Conservation (phyloP, 2,797 vertebrate genomes). For the Antrozous pallidus region DNA sequence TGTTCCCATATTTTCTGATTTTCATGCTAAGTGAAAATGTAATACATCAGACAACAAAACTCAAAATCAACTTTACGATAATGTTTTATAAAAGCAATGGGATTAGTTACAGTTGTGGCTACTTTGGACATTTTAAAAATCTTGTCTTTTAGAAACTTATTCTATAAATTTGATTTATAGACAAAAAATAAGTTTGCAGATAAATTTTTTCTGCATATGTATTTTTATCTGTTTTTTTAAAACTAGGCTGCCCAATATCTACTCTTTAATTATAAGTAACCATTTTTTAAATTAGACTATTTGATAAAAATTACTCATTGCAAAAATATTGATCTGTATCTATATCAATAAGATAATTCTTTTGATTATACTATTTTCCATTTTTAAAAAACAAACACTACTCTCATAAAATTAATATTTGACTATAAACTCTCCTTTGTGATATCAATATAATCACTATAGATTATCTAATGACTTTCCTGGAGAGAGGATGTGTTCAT, state of each 20-base stretch:
- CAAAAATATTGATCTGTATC: not conserved
- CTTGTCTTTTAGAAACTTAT: conserved; percentile 56
- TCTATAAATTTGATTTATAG: conserved; percentile 36
- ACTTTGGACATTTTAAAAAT: conserved; percentile 38
- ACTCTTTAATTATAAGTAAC: conserved; percentile 22
- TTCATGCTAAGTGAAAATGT: conserved; percentile 60
- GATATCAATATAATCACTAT: not conserved
- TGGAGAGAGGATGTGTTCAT: not conserved
- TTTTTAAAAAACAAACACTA: not conserved
- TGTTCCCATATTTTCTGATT: conserved; percentile 63
- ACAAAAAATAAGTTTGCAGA: not conserved
- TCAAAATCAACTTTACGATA: conserved; percentile 64
- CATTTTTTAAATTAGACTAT: not conserved
- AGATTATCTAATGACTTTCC: not conserved
- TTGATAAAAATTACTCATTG: not conserved
- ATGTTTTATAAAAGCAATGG: conserved; percentile 46
- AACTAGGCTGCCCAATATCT: not conserved
- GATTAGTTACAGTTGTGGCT: conserved; percentile 51
- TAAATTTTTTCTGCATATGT: not conserved
- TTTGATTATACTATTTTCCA: not conserved
- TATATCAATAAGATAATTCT: not conserved
- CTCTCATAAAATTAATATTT: not conserved
- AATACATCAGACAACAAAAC: conserved; percentile 56
- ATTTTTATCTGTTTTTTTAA: conserved; percentile 16
- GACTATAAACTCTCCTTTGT: not conserved